Evolutionary conservation across 2,113 vertebrate genomes (phyloP).

Genomic region (Perca schrenkii): DNA sequence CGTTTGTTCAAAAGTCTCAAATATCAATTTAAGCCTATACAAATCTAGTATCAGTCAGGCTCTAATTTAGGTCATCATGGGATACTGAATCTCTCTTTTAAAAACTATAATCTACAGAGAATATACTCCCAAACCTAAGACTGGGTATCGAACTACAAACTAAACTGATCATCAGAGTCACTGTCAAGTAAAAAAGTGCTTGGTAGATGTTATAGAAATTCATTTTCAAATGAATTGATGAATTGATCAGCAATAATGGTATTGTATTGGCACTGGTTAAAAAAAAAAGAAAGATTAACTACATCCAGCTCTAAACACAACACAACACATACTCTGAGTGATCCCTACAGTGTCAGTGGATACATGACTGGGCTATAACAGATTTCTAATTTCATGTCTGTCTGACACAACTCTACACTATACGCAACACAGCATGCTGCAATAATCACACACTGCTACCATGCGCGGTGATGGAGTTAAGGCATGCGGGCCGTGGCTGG

Average conservation of each 20-base stretch:
- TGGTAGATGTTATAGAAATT: neutral
- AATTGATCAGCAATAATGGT: neutral
- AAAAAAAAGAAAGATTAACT: neutral
- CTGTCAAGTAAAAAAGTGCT: neutral
- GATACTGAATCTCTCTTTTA: neutral
- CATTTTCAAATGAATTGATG: neutral
- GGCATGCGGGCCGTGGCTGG: constrained; percentile 7
- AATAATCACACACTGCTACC: constrained; percentile 15
- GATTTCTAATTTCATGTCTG: neutral
- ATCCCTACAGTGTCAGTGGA: neutral
- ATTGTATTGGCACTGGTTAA: constrained; percentile 38
- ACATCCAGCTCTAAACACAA: neutral
- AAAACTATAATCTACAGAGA: neutral
- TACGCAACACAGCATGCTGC: constrained; percentile 24
- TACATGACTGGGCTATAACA: neutral
- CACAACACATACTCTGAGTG: neutral
- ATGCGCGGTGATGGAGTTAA: neutral
- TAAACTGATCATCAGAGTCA: neutral
- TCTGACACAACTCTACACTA: constrained; percentile 7
- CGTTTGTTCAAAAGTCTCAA: neutral
- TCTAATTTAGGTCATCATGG: neutral
- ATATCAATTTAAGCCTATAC: neutral
- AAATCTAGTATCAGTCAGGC: neutral
- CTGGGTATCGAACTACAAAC: neutral
- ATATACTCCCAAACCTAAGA: neutral